Conservation (phyloP, 2,797 vertebrate genomes). For the Hafferia zeledoni region DNA sequence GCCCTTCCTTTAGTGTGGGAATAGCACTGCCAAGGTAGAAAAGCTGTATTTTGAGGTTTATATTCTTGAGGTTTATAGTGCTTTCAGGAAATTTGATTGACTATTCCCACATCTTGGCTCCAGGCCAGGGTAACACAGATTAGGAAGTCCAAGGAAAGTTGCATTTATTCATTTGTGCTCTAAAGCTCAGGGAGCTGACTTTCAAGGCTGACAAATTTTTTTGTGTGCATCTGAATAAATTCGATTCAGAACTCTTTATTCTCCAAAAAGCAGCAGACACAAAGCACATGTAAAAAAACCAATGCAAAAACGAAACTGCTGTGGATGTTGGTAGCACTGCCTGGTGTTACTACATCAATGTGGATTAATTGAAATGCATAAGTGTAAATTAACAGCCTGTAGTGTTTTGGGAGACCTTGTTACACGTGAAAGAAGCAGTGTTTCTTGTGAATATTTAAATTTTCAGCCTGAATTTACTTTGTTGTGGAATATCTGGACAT, state of each 20-base stretch:
- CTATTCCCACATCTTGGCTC: background rate
- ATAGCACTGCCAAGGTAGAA: background rate
- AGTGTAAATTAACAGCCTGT: slow-evolving; percentile 30
- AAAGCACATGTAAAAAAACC: background rate
- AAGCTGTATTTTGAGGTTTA: background rate
- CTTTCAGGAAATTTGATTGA: background rate
- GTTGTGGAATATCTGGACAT: background rate
- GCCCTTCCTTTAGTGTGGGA: background rate
- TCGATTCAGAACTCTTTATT: background rate
- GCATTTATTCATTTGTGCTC: background rate
- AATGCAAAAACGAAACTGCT: background rate
- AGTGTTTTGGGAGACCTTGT: slow-evolving; percentile 40
- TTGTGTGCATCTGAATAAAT: background rate
- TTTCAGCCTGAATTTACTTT: background rate
- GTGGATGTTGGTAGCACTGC: background rate
- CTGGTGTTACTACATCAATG: background rate
- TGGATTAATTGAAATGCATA: slow-evolving; percentile 18
- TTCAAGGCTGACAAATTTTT: background rate
- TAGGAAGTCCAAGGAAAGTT: background rate
- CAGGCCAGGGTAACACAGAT: background rate
- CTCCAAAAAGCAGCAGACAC: background rate
- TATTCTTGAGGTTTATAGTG: background rate
- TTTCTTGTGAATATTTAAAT: background rate
- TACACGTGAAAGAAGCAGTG: background rate
- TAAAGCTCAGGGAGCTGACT: background rate